These are phyloP conservation scores for Drosophila insularis DNA, from an alignment of 1,140 invertebrate species.

Conservation along the genomic window DNA sequence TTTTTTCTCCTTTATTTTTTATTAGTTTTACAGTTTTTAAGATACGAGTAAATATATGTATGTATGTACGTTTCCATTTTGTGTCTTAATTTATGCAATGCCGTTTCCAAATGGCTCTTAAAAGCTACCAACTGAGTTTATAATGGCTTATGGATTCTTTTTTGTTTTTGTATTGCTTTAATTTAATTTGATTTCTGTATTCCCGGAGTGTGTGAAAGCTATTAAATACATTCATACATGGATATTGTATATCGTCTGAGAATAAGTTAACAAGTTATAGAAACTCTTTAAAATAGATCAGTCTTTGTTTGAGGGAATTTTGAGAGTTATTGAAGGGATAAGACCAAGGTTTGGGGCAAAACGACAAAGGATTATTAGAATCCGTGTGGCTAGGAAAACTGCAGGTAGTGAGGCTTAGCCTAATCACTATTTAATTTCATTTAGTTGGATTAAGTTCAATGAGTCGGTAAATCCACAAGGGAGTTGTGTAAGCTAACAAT, in stretches of 20 bases:
- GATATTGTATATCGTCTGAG: not conserved
- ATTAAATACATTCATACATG: conserved; percentile 38
- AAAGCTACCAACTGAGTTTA: conserved; percentile 51
- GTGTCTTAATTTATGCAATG: conserved; percentile 66
- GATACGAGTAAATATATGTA: conserved; percentile 53
- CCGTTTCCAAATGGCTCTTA: conserved; percentile 64
- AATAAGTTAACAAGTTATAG: not conserved
- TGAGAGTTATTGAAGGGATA: not conserved
- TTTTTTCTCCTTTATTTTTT: not conserved
- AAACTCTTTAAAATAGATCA: not conserved
- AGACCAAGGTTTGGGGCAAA: no score
- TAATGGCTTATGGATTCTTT: conserved; percentile 39
- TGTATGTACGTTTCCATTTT: conserved; percentile 34
- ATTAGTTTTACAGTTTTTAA: conserved; percentile 49
- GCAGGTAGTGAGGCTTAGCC: no score
- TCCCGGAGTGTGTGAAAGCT: conserved; percentile 71
- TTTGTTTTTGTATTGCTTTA: conserved; percentile 11
- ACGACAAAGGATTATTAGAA: no score
- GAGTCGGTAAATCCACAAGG: no score
- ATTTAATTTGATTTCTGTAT: conserved; percentile 26
- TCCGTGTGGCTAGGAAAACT: no score
- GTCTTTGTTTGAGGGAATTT: not conserved
- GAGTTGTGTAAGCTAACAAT: no score
- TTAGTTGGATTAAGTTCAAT: no score
- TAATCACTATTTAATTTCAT: no score